Evolutionary conservation across 1,140 invertebrate species (phyloP).

Genomic region (Dreissena rostriformis): DNA sequence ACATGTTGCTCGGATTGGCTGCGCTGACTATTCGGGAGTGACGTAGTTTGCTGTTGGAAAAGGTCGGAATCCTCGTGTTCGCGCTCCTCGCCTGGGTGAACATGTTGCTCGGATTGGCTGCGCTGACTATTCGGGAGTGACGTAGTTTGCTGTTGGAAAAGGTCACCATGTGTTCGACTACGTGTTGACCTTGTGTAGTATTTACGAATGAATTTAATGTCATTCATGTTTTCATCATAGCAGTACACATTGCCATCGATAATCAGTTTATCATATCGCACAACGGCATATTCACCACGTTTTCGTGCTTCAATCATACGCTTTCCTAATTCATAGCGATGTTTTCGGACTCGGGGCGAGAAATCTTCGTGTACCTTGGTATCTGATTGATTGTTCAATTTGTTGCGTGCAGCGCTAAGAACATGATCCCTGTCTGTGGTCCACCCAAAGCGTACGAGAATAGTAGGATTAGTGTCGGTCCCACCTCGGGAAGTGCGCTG

Average conservation of each 20-base stretch:
- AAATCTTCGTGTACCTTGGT: not conserved
- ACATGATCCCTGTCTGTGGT: not conserved
- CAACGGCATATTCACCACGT: not conserved
- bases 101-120: not conserved
- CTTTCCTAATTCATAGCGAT: constrained; percentile 3
- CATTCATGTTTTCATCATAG: not conserved
- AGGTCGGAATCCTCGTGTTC: not conserved
- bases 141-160: not conserved
- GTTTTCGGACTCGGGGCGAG: not conserved
- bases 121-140: not conserved
- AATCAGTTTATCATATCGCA: constrained; percentile 3
- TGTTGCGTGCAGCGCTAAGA: not conserved
- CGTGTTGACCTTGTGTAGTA: not conserved
- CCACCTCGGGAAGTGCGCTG: not conserved
- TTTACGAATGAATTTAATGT: not conserved
- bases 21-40: too few relatives aligned
- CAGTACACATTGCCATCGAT: not conserved
- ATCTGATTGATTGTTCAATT: not conserved
- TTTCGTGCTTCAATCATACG: not conserved
- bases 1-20: too few relatives aligned
- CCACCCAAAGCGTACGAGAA: not conserved
- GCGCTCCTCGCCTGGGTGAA: not conserved
- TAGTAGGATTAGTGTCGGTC: not conserved
- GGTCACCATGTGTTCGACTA: not conserved
- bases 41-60: too few relatives aligned